phyloP scores from a whole-genome alignment of 1,140 invertebrate species.

The Aphelinus atriplicis region DNA sequence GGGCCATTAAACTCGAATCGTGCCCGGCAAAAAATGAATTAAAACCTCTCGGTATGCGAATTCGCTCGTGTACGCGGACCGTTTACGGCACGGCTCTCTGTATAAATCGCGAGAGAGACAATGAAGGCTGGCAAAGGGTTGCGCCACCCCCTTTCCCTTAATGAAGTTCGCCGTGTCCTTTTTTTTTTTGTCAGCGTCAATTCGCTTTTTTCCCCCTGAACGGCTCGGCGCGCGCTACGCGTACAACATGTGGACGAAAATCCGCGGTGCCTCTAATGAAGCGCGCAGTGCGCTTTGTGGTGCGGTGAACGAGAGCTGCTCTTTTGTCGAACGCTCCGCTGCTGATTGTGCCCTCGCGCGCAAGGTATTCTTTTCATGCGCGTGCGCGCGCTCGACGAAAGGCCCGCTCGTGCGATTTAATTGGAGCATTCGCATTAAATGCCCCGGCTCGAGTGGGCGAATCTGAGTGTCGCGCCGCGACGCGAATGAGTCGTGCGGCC shows the following conservation, averaged over 20 bases:
- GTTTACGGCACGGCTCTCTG: conserved; percentile 44
- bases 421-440: background rate
- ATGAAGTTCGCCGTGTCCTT: background rate
- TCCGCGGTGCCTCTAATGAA: conserved; percentile 34
- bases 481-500: too few species aligned
- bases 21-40: conserved; percentile 46
- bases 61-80: conserved; percentile 10
- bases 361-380: too few species aligned
- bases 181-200: background rate
- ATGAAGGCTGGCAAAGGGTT: conserved; percentile 14
- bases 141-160: conserved; percentile 1
- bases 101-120: conserved; percentile 40
- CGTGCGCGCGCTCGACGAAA: too few species aligned
- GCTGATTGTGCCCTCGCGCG: too few species aligned
- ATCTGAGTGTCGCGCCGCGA: too few species aligned
- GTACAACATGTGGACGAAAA: conserved; percentile 24
- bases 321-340: conserved; percentile 1
- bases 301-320: background rate
- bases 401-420: background rate
- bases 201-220: background rate
- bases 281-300: conserved; percentile 26
- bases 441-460: too few species aligned
- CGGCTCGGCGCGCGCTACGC: background rate
- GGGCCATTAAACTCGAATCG: conserved; percentile 49
- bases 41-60: conserved; percentile 8